Conservation (phyloP, 2,888 invertebrate species). For the Hydropsyche betteni region DNA sequence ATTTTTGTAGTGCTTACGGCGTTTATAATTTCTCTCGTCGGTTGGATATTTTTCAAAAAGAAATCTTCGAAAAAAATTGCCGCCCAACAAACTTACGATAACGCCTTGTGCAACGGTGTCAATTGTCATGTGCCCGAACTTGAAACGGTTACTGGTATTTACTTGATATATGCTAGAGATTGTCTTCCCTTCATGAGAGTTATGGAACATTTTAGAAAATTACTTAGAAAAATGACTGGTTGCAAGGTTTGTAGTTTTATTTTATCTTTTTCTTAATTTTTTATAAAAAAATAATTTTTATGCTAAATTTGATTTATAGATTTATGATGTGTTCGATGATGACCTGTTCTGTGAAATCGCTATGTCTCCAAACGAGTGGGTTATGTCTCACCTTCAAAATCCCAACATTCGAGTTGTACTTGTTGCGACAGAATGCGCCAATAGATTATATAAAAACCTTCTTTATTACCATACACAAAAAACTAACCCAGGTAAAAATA, state of each 20-base stretch:
- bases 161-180: constrained; percentile 65
- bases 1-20: not conserved
- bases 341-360: constrained; percentile 50
- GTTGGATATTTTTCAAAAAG: constrained; percentile 21
- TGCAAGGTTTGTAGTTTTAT: constrained; percentile 54
- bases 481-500: constrained; percentile 1
- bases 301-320: constrained; percentile 49
- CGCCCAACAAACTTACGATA: constrained; percentile 17
- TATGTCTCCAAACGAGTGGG: constrained; percentile 52
- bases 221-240: constrained; percentile 52
- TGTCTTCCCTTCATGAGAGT: constrained; percentile 56
- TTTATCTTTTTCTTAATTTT: no score
- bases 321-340: constrained; percentile 54
- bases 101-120: not conserved
- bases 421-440: constrained; percentile 52
- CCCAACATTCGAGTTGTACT: constrained; percentile 51
- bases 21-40: no score
- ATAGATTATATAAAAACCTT: constrained; percentile 40
- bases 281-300: not conserved
- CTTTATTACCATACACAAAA: not conserved
- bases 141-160: constrained; percentile 51
- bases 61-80: not conserved
- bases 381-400: constrained; percentile 48
- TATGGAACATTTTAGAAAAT: constrained; percentile 54
- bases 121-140: constrained; percentile 1